Evolutionary conservation across 2,113 vertebrate species (phyloP).

Genomic region (Epinephelus moara): DNA sequence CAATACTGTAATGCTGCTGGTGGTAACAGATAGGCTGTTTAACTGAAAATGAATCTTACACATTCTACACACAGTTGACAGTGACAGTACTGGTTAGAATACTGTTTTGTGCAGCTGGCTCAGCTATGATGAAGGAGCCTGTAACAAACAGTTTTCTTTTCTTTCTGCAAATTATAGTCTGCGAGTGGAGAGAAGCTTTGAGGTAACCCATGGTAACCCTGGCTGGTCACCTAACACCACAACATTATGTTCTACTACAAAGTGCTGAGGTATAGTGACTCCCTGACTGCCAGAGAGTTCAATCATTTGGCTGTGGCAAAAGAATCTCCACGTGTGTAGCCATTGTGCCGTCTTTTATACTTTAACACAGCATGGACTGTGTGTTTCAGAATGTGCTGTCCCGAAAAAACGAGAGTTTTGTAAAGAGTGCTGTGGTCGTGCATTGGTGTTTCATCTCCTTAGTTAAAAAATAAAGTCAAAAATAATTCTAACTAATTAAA

Average conservation of each 20-base stretch:
- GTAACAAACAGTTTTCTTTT: background rate
- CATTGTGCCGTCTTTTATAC: background rate
- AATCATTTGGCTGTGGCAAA: background rate
- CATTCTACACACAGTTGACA: background rate
- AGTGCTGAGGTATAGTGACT: background rate
- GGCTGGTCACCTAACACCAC: background rate
- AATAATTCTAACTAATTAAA: background rate
- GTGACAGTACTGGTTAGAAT: background rate
- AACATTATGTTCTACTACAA: background rate
- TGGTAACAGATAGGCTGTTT: no score
- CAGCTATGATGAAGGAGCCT: background rate
- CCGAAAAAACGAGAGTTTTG: background rate
- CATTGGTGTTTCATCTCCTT: background rate
- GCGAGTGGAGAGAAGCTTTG: background rate
- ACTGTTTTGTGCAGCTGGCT: background rate
- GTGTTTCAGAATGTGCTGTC: background rate
- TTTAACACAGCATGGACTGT: background rate
- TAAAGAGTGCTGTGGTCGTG: background rate
- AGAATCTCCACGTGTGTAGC: background rate
- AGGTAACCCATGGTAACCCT: slow-evolving; percentile 1
- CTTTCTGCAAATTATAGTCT: background rate
- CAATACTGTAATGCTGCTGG: no score
- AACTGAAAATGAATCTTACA: background rate
- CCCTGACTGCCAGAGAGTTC: background rate
- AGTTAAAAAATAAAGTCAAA: background rate